phyloP scores from a whole-genome alignment of 2,888 invertebrate species.

The Brenthis hecate region DNA sequence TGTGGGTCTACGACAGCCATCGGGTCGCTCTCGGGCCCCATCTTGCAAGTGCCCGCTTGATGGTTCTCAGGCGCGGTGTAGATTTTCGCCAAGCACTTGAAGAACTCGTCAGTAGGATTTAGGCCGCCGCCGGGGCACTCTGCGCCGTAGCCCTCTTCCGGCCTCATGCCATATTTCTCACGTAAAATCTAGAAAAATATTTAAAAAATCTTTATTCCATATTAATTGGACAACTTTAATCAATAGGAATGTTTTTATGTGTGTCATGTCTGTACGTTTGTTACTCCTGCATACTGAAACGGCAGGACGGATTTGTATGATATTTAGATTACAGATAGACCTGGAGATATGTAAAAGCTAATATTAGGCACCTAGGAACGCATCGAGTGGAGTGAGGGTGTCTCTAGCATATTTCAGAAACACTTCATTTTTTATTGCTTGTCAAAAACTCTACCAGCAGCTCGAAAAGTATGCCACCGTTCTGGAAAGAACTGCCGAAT shows the following conservation, averaged over 20 bases:
- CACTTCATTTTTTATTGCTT: too few relatives aligned
- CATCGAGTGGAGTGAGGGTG: too few relatives aligned
- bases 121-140: constrained; percentile 70
- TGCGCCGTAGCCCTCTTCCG: constrained; percentile 71
- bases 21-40: constrained; percentile 87
- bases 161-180: constrained; percentile 81
- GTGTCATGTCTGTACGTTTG: not conserved
- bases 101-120: constrained; percentile 86
- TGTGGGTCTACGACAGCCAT: constrained; percentile 89
- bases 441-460: too few relatives aligned
- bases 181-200: constrained; percentile 65
- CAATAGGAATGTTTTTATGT: not conserved
- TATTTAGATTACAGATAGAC: not conserved
- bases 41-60: constrained; percentile 91
- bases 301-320: not conserved
- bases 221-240: not conserved
- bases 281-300: too few relatives aligned
- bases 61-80: constrained; percentile 92
- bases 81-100: constrained; percentile 87
- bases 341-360: too few relatives aligned
- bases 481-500: too few relatives aligned
- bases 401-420: too few relatives aligned
- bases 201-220: not conserved
- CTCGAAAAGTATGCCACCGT: too few relatives aligned
- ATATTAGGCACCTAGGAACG: too few relatives aligned